phyloP scores from a whole-genome alignment of 2,113 vertebrate species.

The Hiodon alosoides region DNA sequence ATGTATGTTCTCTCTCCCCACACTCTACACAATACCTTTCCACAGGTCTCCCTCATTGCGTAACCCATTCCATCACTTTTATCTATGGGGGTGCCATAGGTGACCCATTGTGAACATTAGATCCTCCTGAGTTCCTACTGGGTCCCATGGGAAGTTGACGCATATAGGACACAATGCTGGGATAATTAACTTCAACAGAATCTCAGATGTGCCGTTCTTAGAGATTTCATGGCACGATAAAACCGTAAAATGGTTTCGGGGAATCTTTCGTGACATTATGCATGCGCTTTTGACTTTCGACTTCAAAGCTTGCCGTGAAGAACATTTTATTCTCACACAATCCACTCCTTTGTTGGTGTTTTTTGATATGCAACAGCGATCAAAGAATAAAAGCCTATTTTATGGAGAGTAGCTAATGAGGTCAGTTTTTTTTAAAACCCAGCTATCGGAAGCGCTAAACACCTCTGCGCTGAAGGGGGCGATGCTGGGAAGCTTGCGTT shows the following conservation, averaged over 20 bases:
- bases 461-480: slow-evolving; percentile 44
- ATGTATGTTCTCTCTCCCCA: not conserved
- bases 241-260: not conserved
- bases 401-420: slow-evolving; percentile 49
- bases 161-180: too few relatives aligned
- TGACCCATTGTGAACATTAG: not conserved
- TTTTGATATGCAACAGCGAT: slow-evolving; percentile 14
- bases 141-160: not conserved
- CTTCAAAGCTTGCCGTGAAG: slow-evolving; percentile 39
- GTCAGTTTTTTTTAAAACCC: not conserved
- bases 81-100: not conserved
- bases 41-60: not conserved
- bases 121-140: not conserved
- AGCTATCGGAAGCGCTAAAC: slow-evolving; percentile 14
- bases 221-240: not conserved
- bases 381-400: slow-evolving; percentile 14
- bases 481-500: slow-evolving; percentile 37
- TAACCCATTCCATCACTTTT: not conserved
- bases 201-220: not conserved
- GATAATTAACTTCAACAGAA: too few relatives aligned
- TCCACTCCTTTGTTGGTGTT: slow-evolving; percentile 38
- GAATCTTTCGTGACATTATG: not conserved
- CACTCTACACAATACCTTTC: not conserved
- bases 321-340: slow-evolving; percentile 29
- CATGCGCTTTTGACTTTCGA: slow-evolving; percentile 19